Evolutionary conservation across 2,888 invertebrate genomes (phyloP), one percentile per base, ranked within the genome.

Genomic region (Agrochola lychnidis): DNA sequence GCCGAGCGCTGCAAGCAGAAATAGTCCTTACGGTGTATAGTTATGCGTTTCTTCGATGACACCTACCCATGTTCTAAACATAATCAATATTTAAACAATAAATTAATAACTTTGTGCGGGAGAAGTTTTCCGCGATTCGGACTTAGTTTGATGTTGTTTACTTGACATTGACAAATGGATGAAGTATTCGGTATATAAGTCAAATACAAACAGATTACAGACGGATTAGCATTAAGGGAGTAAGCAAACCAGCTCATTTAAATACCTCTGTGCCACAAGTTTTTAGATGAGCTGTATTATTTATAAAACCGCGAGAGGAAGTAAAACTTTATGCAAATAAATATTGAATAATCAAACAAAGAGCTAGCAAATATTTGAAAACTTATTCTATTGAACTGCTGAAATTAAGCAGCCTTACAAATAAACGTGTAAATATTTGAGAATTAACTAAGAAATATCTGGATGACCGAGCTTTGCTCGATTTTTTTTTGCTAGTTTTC

Each of bases 171-270:
- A 7, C 4, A 78, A 67, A 70, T 82, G 56, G 30, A 56, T 70
- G 53, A 42, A 40, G 73, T 45, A 25, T 69, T 63, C 4, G 7
- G 62, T 62, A 40, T 63, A 51, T 22, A 78, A 70, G 40, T 30
- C 19, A n/a, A 73, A 73, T 62, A 69, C 66, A 48, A 69, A 42
- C 36, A 59, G 59, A 63, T 48, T 30, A 66, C 61, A 78, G 40
- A 30, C 10, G 6, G 45, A 71, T 71, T 64, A 69, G 7, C 22
- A 62, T 63, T 64, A 61, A 10, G 1, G 16, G 7, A 68, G 36
- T 67, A 48, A 70, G 14, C 16, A 48, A 73, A 73, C 25, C 59
- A 72, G 66, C 22, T 62, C 19, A 82, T 77, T 78, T 51, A 19
- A 68, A 59, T 73, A 40, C 0, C 12, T 64, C 9, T 22, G 25